These are phyloP conservation scores for Yponomeuta malinellus DNA, from an alignment of 2,888 invertebrate genomes.

Conservation along the genomic window DNA sequence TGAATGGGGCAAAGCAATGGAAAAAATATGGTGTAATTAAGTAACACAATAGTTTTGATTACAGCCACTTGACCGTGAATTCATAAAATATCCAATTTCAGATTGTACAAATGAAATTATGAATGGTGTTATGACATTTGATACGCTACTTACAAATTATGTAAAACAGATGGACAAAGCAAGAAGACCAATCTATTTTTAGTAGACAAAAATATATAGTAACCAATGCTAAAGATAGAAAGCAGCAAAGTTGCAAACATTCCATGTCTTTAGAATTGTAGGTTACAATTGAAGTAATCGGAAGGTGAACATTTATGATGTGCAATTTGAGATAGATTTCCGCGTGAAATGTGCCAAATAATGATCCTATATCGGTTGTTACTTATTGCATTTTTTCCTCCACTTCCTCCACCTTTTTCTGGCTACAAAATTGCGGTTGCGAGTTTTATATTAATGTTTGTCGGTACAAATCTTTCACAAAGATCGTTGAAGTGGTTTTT, in stretches of 20 bases:
- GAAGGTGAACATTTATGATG: constrained; percentile 51
- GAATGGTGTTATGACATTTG: constrained; percentile 46
- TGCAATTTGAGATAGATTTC: constrained; percentile 73
- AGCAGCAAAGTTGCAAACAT: background rate
- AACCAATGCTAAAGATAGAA: too few relatives aligned
- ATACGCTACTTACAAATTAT: constrained; percentile 28
- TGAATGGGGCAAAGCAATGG: background rate
- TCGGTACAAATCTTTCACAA: constrained; percentile 7
- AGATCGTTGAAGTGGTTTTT: constrained; percentile 15
- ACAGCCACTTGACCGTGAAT: constrained; percentile 58
- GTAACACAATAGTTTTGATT: background rate
- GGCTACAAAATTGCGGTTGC: constrained; percentile 40
- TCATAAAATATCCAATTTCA: constrained; percentile 49
- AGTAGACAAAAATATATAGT: background rate
- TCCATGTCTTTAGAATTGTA: background rate
- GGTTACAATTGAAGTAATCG: constrained; percentile 41
- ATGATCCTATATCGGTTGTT: constrained; percentile 50
- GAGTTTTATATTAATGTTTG: constrained; percentile 22
- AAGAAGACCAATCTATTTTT: background rate
- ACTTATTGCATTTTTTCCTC: constrained; percentile 50
- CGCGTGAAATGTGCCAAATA: constrained; percentile 63
- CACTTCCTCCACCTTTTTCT: constrained; percentile 30
- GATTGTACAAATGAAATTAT: constrained; percentile 30
- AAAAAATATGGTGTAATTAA: background rate
- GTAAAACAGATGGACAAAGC: background rate